Conservation (phyloP, 1,140 invertebrate species). For the Zaprionus camerounensis region DNA sequence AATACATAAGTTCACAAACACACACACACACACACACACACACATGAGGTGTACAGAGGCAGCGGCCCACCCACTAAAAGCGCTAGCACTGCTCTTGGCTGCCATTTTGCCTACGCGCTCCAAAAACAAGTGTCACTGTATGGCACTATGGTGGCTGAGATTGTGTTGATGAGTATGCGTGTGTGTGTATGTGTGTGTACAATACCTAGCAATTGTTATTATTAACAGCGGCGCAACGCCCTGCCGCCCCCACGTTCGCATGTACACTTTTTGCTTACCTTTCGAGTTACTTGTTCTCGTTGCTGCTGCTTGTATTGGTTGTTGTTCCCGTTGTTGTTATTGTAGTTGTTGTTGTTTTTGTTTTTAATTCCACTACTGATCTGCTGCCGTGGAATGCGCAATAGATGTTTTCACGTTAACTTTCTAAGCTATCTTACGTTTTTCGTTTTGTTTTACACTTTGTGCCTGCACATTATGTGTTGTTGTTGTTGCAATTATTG, state of each 20-base stretch:
- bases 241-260: slow-evolving; percentile 46
- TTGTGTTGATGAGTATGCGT: slow-evolving; percentile 9
- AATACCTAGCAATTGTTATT: slow-evolving; percentile 74
- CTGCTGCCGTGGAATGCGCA: slow-evolving; percentile 69
- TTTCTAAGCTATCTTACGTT: slow-evolving; percentile 53
- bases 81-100: slow-evolving; percentile 51
- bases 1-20: slow-evolving; percentile 34
- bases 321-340: slow-evolving; percentile 22
- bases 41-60: slow-evolving; percentile 4
- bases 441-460: slow-evolving; percentile 52
- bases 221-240: slow-evolving; percentile 54
- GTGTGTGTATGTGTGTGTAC: slow-evolving; percentile 34
- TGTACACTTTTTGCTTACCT: slow-evolving; percentile 68
- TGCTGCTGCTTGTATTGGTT: slow-evolving; percentile 14
- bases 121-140: slow-evolving; percentile 55
- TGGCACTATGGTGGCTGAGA: slow-evolving; percentile 38
- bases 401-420: slow-evolving; percentile 51
- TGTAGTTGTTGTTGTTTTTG: slow-evolving; percentile 43
- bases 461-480: slow-evolving; percentile 63
- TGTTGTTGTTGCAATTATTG: slow-evolving; percentile 55
- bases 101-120: slow-evolving; percentile 71
- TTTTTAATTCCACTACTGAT: slow-evolving; percentile 39
- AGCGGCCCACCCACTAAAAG: slow-evolving; percentile 52
- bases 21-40: neutral
- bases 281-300: slow-evolving; percentile 53